These are phyloP conservation scores for Venustoraphidia nigricollis DNA, from an alignment of 2,888 invertebrate species.

Conservation along the genomic window DNA sequence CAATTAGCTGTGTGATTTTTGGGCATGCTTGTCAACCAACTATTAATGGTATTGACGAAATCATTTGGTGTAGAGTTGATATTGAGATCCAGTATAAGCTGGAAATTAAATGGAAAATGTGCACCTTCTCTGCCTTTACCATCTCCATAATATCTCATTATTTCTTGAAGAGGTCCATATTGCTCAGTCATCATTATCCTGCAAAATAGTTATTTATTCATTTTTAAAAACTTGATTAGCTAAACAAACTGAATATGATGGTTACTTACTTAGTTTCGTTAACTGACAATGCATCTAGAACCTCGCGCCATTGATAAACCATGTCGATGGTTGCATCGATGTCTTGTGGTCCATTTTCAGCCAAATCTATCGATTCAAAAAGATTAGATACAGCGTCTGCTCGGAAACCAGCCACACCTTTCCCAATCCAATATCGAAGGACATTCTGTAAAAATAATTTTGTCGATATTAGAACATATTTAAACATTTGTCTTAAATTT, in stretches of 20 bases:
- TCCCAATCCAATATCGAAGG: conserved; percentile 64
- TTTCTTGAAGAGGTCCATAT: conserved; percentile 40
- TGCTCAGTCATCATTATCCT: conserved; percentile 66
- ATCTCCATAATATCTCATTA: conserved; percentile 49
- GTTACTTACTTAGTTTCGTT: conserved; percentile 21
- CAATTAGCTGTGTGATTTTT: conserved; percentile 48
- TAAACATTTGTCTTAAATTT: background rate
- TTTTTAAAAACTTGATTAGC: background rate
- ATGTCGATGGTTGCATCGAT: conserved; percentile 40
- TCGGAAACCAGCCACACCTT: conserved; percentile 77
- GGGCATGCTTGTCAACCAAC: conserved; percentile 50
- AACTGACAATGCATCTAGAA: conserved; percentile 30
- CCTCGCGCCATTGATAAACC: conserved; percentile 36
- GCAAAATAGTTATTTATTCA: background rate
- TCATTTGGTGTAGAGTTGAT: conserved; percentile 40
- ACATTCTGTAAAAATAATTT: conserved; percentile 32
- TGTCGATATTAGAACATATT: too few relatives aligned
- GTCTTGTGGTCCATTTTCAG: conserved; percentile 32
- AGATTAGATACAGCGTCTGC: conserved; percentile 54
- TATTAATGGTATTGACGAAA: conserved; percentile 42
- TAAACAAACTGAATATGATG: background rate
- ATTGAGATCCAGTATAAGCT: conserved; percentile 44
- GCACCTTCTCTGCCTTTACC: conserved; percentile 36
- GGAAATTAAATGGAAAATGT: conserved; percentile 68
- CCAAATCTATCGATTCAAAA: conserved; percentile 25